Percentiles rank a stretch among this genome's conserved stretches.
phyloP scores from a whole-genome alignment of 2,797 vertebrate genomes.

The Periparus ater region DNA sequence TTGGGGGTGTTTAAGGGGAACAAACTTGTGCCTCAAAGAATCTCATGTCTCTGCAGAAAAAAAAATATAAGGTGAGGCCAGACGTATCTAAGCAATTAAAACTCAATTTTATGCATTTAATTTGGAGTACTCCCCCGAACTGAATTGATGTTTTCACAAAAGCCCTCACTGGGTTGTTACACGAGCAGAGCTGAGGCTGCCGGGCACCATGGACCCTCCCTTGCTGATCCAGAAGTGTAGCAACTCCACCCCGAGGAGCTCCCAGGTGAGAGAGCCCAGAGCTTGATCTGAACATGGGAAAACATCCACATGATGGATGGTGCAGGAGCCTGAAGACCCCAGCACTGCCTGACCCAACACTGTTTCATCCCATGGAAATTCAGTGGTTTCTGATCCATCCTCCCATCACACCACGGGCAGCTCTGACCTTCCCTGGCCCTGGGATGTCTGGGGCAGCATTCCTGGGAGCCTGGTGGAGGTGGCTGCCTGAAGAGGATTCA shows the following conservation, averaged over 20 bases:
- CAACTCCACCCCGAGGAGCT: neutral
- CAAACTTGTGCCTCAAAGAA: neutral
- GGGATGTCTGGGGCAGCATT: neutral
- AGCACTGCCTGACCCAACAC: fast-evolving
- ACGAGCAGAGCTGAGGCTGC: neutral
- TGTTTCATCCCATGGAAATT: neutral
- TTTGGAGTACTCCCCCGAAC: neutral
- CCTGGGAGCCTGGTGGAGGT: neutral
- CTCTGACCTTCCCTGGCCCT: neutral
- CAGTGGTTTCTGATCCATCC: neutral
- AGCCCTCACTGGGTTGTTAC: neutral
- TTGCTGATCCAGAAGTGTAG: neutral
- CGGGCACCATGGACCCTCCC: neutral
- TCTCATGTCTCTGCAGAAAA: neutral
- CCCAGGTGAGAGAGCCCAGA: neutral
- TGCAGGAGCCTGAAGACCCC: neutral
- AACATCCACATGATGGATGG: too few species aligned
- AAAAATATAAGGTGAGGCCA: neutral
- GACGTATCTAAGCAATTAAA: neutral
- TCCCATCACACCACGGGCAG: fast-evolving
- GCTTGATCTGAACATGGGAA: neutral
- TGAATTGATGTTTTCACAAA: neutral
- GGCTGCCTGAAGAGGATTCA: neutral
- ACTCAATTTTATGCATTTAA: neutral
- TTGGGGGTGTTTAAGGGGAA: neutral